A percentile compares a stretch with the other conserved stretches of the same genome.
phyloP scores from a whole-genome alignment of 2,797 vertebrate species.

The Dipus sagitta region DNA sequence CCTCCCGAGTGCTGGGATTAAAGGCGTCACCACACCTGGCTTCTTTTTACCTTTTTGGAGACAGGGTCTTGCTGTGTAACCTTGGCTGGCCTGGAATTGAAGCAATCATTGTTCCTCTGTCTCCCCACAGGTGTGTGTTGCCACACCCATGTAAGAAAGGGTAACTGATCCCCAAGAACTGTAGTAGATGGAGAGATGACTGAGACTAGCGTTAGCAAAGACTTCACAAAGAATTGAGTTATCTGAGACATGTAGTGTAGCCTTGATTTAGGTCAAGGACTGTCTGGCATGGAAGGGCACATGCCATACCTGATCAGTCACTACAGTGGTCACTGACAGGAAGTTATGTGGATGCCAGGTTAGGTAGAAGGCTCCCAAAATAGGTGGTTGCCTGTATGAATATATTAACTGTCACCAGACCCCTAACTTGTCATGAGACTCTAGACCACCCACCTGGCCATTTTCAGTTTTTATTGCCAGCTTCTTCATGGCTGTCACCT shows the following conservation, averaged over 20 bases:
- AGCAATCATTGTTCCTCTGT: neutral
- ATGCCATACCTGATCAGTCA: accelerated
- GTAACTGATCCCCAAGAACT: neutral
- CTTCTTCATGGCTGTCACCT: neutral
- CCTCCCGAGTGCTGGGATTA: too few species aligned
- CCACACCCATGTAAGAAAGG: neutral
- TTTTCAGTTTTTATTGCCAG: neutral
- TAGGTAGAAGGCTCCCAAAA: neutral
- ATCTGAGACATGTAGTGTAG: neutral
- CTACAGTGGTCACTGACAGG: neutral
- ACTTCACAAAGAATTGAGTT: neutral
- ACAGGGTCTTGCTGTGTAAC: neutral
- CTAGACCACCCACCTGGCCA: neutral
- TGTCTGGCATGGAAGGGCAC: accelerated
- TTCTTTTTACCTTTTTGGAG: neutral
- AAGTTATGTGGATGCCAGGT: neutral
- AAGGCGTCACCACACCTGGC: too few species aligned
- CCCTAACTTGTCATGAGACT: neutral
- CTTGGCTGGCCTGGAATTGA: neutral
- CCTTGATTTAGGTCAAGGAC: neutral
- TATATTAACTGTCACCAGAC: neutral
- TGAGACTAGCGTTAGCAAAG: constrained; percentile 13
- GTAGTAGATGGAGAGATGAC: neutral
- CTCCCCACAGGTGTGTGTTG: neutral
- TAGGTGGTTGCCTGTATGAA: neutral